Percentiles rank a stretch among this genome's conserved stretches.
These are phyloP conservation scores for Rhagophthalmus giganteus DNA, from an alignment of 2,888 invertebrate genomes.

Conservation along the genomic window DNA sequence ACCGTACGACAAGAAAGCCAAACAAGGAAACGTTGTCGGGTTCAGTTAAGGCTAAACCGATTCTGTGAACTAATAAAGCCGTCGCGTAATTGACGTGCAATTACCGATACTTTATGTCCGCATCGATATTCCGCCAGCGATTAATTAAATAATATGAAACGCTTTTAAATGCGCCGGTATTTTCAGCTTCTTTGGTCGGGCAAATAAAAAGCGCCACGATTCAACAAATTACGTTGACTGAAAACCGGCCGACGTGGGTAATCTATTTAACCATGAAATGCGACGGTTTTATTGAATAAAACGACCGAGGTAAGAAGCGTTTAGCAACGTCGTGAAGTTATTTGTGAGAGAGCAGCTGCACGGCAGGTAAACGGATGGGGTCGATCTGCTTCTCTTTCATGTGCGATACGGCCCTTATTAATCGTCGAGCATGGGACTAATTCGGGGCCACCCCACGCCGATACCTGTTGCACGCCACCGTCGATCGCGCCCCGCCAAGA, in stretches of 20 bases:
- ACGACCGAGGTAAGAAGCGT: slow-evolving; percentile 31
- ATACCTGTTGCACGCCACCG: slow-evolving; percentile 35
- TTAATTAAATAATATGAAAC: slow-evolving; percentile 38
- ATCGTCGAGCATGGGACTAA: slow-evolving; percentile 27
- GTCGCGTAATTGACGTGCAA: slow-evolving; percentile 37
- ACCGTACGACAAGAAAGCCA: slow-evolving; percentile 23
- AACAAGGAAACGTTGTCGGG: slow-evolving; percentile 32
- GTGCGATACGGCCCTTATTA: slow-evolving; percentile 28
- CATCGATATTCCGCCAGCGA: slow-evolving; percentile 28
- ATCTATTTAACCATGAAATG: slow-evolving; percentile 36
- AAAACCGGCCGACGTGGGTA: slow-evolving; percentile 31
- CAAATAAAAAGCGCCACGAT: slow-evolving; percentile 24
- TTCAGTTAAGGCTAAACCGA: slow-evolving; percentile 25
- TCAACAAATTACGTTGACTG: slow-evolving; percentile 33
- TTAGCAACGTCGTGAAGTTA: slow-evolving; percentile 29
- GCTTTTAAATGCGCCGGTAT: slow-evolving; percentile 16
- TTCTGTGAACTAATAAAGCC: slow-evolving; percentile 39
- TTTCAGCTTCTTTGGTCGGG: slow-evolving; percentile 18
- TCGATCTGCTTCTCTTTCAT: slow-evolving; percentile 26
- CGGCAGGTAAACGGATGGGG: slow-evolving; percentile 26
- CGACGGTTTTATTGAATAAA: slow-evolving; percentile 35
- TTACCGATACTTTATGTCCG: slow-evolving; percentile 33
- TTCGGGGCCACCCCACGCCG: slow-evolving; percentile 29
- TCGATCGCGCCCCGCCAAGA: slow-evolving; percentile 30
- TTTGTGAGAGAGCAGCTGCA: slow-evolving; percentile 27